Base-by-base conservation (phyloP, 2,113 vertebrate genomes). In the Accipiter cooperii region DNA sequence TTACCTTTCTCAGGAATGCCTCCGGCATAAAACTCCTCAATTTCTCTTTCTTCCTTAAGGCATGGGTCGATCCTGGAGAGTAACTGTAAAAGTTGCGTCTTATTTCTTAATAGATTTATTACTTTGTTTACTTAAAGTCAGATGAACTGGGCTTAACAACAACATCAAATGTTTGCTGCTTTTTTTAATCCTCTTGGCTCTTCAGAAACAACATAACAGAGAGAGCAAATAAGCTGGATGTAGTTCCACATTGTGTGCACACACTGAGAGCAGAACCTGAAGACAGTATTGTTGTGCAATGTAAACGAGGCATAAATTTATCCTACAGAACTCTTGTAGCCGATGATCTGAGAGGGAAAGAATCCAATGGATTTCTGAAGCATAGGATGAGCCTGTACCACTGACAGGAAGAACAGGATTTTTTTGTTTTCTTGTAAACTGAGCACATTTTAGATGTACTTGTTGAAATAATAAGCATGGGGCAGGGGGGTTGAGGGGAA, bases 111-210 rank as follows among this genome's bases (percentile, higher is more conserved):
- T 13, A 61, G 71, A 84, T 96, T 93, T 92, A 89, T 95, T 87
- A 71, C 89, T 91, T 71, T 92, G 93, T 95, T 92, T 97, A 96
- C 89, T 84, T 80, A 25, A 84, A 95, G 82, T 84, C 90, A 86
- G 82, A 78, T 60, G 90, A 89, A 68, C 44, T 65, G 80, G 46
- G 47, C 77, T 95, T 87, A 92, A 71, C 68, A 93, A 87, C 87
- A 90, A 68, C 88, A 87, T 81, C 84, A 86, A 90, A 93, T 65
- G 69, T 87, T 93, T 82, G 34, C 84, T 92, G 73, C 10, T 15
- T 91, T 87, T 94, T 92, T 64, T 28, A 95, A 95, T 93, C 91
- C 92, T 87, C 88, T 93, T 89, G 94, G 77, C 95, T 95, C 91
- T 92, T 93, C 80, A 82, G 84, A 95, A 95, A 78, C 51, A 92